phyloP scores from a whole-genome alignment of 2,797 vertebrate species.

The Pteropus rufus region DNA sequence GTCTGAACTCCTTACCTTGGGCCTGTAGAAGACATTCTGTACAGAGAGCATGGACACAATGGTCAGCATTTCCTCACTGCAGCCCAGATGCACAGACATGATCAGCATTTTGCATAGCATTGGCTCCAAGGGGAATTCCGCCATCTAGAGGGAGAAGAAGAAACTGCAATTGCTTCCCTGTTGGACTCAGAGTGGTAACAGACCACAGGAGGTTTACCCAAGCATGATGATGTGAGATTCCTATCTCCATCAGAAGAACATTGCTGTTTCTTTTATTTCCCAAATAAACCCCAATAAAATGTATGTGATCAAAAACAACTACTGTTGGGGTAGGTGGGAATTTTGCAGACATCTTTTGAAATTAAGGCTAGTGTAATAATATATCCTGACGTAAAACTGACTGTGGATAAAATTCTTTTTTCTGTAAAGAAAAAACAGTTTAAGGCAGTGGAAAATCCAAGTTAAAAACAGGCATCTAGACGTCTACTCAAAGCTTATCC shows the following conservation, averaged over 20 bases:
- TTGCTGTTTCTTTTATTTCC: not conserved
- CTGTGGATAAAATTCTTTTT: not conserved
- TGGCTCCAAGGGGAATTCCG: conserved; percentile 98
- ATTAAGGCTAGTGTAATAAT: not conserved
- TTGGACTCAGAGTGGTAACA: not conserved
- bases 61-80: conserved; percentile 98
- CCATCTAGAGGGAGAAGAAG: conserved; percentile 88
- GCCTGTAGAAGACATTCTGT: conserved; percentile 98
- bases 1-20: conserved; percentile 86
- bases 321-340: not conserved
- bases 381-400: not conserved
- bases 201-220: not conserved
- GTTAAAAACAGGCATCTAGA: not conserved
- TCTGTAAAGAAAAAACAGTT: not conserved
- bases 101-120: conserved; percentile 99
- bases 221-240: not conserved
- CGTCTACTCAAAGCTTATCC: not conserved
- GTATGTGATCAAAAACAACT: not conserved
- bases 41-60: conserved; percentile 99
- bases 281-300: not conserved
- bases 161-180: conserved; percentile 4
- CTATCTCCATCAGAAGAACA: not conserved
- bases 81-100: conserved; percentile 98
- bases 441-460: not conserved
- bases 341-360: not conserved